These are phyloP conservation scores for Plusia festucae DNA, from an alignment of 2,888 invertebrate species.

Conservation along the genomic window DNA sequence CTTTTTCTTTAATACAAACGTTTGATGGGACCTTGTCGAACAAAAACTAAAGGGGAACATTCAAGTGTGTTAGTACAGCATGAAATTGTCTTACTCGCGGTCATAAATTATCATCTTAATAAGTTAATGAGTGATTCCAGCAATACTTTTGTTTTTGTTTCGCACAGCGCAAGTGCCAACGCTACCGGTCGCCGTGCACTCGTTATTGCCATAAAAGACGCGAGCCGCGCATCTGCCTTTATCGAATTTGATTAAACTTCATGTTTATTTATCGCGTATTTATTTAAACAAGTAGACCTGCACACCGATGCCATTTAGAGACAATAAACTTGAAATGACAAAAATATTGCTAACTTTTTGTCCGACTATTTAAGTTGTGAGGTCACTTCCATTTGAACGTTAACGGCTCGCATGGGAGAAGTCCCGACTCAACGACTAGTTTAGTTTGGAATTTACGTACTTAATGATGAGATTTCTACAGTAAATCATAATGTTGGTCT, in stretches of 20 bases:
- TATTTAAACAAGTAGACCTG: slow-evolving; percentile 75
- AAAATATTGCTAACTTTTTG: slow-evolving; percentile 53
- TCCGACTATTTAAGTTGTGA: slow-evolving; percentile 46
- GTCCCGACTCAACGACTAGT: slow-evolving; percentile 42
- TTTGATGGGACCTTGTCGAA: slow-evolving; percentile 47
- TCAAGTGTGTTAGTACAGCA: slow-evolving; percentile 69
- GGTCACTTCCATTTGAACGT: slow-evolving; percentile 42
- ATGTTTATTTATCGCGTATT: slow-evolving; percentile 85
- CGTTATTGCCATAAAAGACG: slow-evolving; percentile 84
- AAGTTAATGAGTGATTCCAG: slow-evolving; percentile 87
- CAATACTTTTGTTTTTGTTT: slow-evolving; percentile 83
- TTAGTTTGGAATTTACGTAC: slow-evolving; percentile 43
- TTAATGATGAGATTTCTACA: slow-evolving; percentile 42
- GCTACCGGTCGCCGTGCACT: slow-evolving; percentile 73
- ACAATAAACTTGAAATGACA: slow-evolving; percentile 54
- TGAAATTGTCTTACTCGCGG: slow-evolving; percentile 80
- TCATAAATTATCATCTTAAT: slow-evolving; percentile 88
- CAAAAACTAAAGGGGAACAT: slow-evolving; percentile 64
- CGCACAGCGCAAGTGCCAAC: slow-evolving; percentile 73
- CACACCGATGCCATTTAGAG: slow-evolving; percentile 68
- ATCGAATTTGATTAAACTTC: slow-evolving; percentile 88
- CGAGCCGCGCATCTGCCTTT: slow-evolving; percentile 83
- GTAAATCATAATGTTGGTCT: slow-evolving; percentile 23
- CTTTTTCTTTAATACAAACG: slow-evolving; percentile 45
- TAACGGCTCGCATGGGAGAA: slow-evolving; percentile 48